phyloP scores from a whole-genome alignment of 1,140 invertebrate species.

The Parapsyche elsis region DNA sequence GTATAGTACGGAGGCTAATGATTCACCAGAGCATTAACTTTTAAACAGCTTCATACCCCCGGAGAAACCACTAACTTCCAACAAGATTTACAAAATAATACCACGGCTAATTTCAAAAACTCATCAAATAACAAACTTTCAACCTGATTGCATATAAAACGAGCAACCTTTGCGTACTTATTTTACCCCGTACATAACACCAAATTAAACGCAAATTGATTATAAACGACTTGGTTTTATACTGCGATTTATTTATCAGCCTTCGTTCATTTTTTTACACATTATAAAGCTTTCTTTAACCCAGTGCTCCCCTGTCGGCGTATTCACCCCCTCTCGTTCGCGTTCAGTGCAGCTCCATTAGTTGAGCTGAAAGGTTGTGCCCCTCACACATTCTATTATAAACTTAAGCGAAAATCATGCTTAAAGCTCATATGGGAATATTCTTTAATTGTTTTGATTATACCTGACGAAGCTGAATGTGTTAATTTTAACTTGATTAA shows the following conservation, averaged over 20 bases:
- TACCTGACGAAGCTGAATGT: neutral
- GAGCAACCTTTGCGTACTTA: no score
- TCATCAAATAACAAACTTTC: no score
- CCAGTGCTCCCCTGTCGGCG: neutral
- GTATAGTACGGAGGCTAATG: no score
- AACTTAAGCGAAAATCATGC: neutral
- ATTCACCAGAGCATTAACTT: no score
- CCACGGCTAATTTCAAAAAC: no score
- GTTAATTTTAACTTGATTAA: neutral
- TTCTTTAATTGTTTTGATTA: neutral
- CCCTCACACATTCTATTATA: neutral
- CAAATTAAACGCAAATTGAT: neutral
- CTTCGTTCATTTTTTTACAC: neutral
- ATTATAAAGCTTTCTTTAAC: neutral
- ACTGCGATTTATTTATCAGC: no score
- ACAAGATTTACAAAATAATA: no score
- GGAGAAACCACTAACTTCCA: no score
- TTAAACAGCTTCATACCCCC: no score
- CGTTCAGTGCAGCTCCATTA: constrained; percentile 34
- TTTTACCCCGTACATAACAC: no score
- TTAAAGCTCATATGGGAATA: neutral
- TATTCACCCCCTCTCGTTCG: neutral
- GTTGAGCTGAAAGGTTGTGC: neutral
- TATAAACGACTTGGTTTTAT: neutral
- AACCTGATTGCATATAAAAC: no score